Conservation (phyloP, 2,888 invertebrate species). For the Poecilus cupreus region DNA sequence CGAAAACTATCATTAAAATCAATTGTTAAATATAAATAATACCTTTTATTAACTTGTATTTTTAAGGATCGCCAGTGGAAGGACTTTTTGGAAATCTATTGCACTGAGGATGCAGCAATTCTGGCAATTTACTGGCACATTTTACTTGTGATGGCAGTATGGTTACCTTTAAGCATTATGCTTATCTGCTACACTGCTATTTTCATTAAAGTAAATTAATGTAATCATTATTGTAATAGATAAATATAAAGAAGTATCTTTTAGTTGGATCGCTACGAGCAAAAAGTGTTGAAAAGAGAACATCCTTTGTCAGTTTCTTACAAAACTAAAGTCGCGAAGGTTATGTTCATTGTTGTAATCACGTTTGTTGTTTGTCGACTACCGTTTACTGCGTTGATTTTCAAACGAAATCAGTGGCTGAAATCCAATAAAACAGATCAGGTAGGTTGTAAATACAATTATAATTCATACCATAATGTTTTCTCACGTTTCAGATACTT, state of each 20-base stretch:
- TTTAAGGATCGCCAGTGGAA: conserved; percentile 83
- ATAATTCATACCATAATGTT: too few relatives aligned
- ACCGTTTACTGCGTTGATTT: conserved; percentile 84
- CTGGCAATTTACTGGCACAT: conserved; percentile 87
- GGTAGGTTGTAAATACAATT: not conserved
- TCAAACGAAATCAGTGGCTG: conserved; percentile 77
- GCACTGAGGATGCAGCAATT: conserved; percentile 80
- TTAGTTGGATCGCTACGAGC: conserved; percentile 80
- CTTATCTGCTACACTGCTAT: conserved; percentile 83
- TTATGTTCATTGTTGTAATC: conserved; percentile 81
- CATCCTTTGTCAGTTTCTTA: conserved; percentile 79
- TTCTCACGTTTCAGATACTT: conserved; percentile 73
- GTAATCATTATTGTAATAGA: not conserved
- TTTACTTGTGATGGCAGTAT: conserved; percentile 83
- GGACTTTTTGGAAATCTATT: conserved; percentile 84
- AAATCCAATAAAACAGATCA: conserved; percentile 69
- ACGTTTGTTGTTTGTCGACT: conserved; percentile 81
- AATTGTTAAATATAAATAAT: not conserved
- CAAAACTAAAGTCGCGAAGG: conserved; percentile 81
- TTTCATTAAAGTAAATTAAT: conserved; percentile 76
- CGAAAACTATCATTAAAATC: too few relatives aligned
- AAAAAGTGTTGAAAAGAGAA: conserved; percentile 78
- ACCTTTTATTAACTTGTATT: conserved; percentile 39
- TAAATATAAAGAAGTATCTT: conserved; percentile 56
- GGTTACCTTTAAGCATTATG: conserved; percentile 86